phyloP scores from a whole-genome alignment of 2,113 vertebrate species.

The Psammodynastes pulverulentus region DNA sequence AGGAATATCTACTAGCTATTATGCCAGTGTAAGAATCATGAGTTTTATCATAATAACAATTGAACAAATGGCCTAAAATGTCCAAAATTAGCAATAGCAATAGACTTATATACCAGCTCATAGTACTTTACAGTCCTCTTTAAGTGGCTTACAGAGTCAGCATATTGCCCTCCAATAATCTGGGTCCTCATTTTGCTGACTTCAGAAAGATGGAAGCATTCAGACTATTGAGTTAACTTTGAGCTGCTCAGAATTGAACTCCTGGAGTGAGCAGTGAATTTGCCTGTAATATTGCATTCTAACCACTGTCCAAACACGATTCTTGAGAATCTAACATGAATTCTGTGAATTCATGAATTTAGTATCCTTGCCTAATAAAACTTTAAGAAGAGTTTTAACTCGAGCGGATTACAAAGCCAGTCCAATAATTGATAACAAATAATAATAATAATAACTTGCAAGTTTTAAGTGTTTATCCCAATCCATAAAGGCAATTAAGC shows the following conservation, averaged over 20 bases:
- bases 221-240: background rate
- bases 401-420: background rate
- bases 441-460: background rate
- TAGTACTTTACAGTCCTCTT: background rate
- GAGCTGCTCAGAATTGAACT: background rate
- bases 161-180: background rate
- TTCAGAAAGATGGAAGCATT: background rate
- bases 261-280: background rate
- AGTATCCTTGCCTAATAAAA: background rate
- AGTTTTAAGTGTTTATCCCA: background rate
- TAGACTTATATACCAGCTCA: background rate
- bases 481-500: background rate
- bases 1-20: background rate
- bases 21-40: background rate
- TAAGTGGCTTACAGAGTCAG: background rate
- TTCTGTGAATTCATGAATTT: too few relatives aligned
- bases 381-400: background rate
- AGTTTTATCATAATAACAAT: background rate
- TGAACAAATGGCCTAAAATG: background rate
- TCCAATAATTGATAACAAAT: background rate
- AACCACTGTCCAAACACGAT: background rate
- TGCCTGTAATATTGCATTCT: background rate
- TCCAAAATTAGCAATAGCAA: background rate
- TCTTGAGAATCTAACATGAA: background rate
- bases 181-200: background rate